Evolutionary conservation across 2,888 invertebrate genomes (phyloP).

Genomic region (Belgica antarctica): DNA sequence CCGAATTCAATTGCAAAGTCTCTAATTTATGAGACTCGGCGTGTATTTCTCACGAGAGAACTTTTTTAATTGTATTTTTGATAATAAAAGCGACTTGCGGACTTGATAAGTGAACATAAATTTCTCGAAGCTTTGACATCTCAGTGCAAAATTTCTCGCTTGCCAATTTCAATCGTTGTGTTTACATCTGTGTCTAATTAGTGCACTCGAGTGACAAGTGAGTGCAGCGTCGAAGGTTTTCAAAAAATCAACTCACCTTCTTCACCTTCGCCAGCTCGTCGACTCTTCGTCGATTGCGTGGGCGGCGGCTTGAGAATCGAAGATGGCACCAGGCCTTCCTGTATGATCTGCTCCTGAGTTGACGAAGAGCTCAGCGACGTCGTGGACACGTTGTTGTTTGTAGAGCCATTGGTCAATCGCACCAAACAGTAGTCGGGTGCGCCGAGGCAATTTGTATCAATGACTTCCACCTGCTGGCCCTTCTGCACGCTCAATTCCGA

Average conservation of each 20-base stretch:
- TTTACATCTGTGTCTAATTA: background rate
- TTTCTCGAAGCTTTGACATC: constrained; percentile 7
- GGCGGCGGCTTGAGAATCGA: constrained; percentile 76
- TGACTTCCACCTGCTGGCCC: constrained; percentile 91
- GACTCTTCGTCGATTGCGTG: constrained; percentile 53
- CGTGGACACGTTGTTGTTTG: constrained; percentile 38
- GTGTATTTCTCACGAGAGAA: too few relatives aligned
- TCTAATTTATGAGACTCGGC: constrained; percentile 14
- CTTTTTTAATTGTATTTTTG: constrained; percentile 2
- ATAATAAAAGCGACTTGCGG: background rate
- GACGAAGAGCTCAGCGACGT: constrained; percentile 49
- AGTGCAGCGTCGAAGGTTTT: too few relatives aligned
- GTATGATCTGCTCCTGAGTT: constrained; percentile 47
- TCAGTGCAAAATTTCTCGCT: background rate
- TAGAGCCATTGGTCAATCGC: constrained; percentile 55
- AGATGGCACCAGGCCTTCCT: constrained; percentile 78
- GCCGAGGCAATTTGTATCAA: constrained; percentile 68
- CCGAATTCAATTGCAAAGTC: background rate
- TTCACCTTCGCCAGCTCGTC: constrained; percentile 52
- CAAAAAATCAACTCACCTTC: constrained; percentile 44
- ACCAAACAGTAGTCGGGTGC: constrained; percentile 72
- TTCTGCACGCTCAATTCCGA: constrained; percentile 81
- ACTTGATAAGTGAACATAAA: constrained; percentile 4
- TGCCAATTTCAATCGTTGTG: background rate
- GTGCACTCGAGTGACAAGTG: background rate